phyloP scores from a whole-genome alignment of 64 coral and sea anemone genomes.

The Stichodactyla helianthus region DNA sequence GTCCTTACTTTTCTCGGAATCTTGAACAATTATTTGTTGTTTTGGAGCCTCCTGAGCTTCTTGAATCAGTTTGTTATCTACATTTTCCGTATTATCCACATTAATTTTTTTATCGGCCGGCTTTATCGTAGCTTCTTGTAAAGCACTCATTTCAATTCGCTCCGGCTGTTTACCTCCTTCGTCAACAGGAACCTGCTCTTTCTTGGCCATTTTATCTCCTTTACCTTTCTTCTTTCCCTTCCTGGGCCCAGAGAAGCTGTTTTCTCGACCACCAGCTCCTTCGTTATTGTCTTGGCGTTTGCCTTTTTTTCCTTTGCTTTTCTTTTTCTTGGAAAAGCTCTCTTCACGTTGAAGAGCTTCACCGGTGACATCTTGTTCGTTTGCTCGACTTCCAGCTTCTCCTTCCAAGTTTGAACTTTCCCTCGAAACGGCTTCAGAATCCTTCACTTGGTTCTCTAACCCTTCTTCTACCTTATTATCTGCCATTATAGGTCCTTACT shows the following conservation, averaged over 20 bases:
- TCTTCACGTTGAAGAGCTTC: conserved; percentile 5
- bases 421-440: background rate
- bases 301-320: background rate
- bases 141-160: background rate
- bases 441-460: background rate
- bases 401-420: conserved; percentile 9
- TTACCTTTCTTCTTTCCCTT: conserved; percentile 46
- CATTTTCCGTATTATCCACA: background rate
- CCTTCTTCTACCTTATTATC: background rate
- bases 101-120: background rate
- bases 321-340: conserved; percentile 20
- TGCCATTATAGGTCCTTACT: background rate
- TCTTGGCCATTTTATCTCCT: background rate
- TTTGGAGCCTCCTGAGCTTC: background rate
- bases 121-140: background rate
- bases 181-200: background rate
- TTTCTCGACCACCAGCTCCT: background rate
- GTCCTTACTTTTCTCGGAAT: background rate
- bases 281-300: background rate
- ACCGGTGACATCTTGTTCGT: background rate
- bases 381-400: background rate
- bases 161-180: background rate
- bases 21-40: background rate
- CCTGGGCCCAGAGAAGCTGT: background rate
- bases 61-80: conserved; percentile 11